These are phyloP conservation scores for Zaprionus tsacasi DNA, from an alignment of 1,140 invertebrate species.

Conservation along the genomic window DNA sequence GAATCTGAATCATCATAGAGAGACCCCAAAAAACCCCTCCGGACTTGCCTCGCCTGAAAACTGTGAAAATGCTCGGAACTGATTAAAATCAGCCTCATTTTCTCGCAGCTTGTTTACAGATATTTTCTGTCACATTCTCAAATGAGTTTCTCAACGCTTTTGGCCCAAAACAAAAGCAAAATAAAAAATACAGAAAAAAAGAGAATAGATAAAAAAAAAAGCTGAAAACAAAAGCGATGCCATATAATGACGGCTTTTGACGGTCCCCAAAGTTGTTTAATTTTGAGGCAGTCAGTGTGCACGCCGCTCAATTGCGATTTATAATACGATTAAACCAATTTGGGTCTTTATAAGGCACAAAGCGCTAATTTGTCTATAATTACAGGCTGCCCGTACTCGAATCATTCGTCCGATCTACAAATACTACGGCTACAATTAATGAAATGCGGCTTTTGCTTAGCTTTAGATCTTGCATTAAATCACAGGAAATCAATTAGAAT, in stretches of 20 bases:
- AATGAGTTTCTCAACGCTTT: conserved; percentile 65
- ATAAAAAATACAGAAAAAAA: conserved; percentile 28
- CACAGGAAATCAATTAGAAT: conserved; percentile 6
- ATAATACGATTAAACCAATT: conserved; percentile 75
- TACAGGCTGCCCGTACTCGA: conserved; percentile 43
- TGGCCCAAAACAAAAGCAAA: conserved; percentile 47
- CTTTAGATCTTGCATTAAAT: not conserved
- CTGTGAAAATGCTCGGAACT: conserved; percentile 30
- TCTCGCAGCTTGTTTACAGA: conserved; percentile 57
- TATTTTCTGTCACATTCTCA: conserved; percentile 72
- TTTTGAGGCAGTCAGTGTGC: conserved; percentile 2
- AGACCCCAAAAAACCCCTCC: too few relatives aligned
- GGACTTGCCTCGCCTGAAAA: not conserved
- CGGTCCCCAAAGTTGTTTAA: conserved; percentile 37
- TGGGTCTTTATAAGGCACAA: conserved; percentile 50
- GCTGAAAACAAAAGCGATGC: conserved; percentile 40
- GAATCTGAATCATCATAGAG: conserved; percentile 53
- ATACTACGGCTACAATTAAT: conserved; percentile 38
- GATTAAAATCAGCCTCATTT: conserved; percentile 70
- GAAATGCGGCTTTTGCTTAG: conserved; percentile 35
- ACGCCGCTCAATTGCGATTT: conserved; percentile 54
- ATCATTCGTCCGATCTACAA: conserved; percentile 48
- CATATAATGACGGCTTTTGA: conserved; percentile 58
- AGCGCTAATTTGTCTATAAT: conserved; percentile 76
- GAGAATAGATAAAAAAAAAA: conserved; percentile 41